Base-by-base conservation (phyloP, 92 coral and sea anemone species). In the Parazoanthus darwini region DNA sequence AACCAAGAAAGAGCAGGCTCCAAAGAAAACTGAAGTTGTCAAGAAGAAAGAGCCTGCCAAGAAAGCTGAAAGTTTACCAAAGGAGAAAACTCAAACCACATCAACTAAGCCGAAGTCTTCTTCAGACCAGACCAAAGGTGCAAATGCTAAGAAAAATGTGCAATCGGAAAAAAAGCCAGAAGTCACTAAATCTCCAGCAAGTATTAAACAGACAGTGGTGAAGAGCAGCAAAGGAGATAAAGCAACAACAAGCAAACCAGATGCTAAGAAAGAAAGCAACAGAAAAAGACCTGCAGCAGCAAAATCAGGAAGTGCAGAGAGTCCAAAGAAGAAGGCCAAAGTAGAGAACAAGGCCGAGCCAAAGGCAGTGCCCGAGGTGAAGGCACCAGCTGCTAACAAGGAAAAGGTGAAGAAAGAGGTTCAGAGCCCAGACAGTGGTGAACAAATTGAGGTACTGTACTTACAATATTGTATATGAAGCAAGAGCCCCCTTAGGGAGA, bases 281-380 rank as follows among this genome's bases (percentile, higher is more conserved):
- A 90, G 90, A 82, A 90, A 90, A 81, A 65, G 94, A 37, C 90
- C 90, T 22, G 83, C 88, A 72, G 36, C 83, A 25, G 46, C 89
- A 18, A 87, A 92, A 58, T 42, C 88, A 25, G 73, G 38, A 29
- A 89, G 77, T 79, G 73, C 66, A 29, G 89, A 81, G 77, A 67
- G 56, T 74, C 79, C 87, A 29, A 72, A 79, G 65, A 83, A 80
- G 88, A 86, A 78, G 51, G 33, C 85, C 37, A 65, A 43, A 75
- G 65, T 83, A 25, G 82, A 80, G 26, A 84, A 36, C 44, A 84
- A 84, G 14, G 79, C 1, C 9, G 75, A 71, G 22, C 63, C 44
- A 84, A 72, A 44, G 14, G 15, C 51, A 38, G 44, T 16, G 36
- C 44, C 48, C 6, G 38, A 54, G 58, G 33, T n/a, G 44, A 84